These are phyloP conservation scores for Patiria miniata DNA, from an alignment of 35 echinoderm and acorn worm species.

Conservation along the genomic window DNA sequence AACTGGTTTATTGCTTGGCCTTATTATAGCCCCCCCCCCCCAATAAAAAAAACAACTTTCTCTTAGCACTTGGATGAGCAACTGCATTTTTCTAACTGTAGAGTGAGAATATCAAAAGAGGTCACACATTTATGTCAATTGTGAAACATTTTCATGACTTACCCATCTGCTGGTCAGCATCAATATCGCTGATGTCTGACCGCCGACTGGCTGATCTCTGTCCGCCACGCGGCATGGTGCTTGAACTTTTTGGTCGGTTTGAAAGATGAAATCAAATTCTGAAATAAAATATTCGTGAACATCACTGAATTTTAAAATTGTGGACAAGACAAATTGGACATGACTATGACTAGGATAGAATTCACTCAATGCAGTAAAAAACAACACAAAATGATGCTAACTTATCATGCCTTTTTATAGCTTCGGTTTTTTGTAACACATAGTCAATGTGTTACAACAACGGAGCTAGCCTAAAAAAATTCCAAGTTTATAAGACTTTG, in stretches of 20 bases:
- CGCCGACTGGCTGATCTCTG: conserved; percentile 87
- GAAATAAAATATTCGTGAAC: background rate
- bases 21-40: too few species aligned
- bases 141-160: conserved; percentile 37
- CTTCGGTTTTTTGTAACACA: background rate
- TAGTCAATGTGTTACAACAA: too few species aligned
- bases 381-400: background rate
- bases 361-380: too few species aligned
- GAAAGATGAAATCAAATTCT: background rate
- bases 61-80: too few species aligned
- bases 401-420: background rate
- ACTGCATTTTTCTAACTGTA: too few species aligned
- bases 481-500: too few species aligned
- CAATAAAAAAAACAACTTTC: too few species aligned
- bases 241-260: background rate
- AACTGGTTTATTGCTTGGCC: too few species aligned
- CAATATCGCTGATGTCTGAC: conserved; percentile 96
- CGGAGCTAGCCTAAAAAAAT: too few species aligned
- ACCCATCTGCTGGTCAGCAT: conserved; percentile 99
- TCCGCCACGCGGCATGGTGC: conserved; percentile 91
- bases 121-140: too few species aligned
- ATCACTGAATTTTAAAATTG: background rate
- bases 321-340: background rate
- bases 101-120: too few species aligned
- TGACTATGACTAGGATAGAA: background rate